Percentiles rank a stretch among this genome's conserved stretches.
Evolutionary conservation across 2,113 vertebrate species (phyloP).

Genomic region (Phrynocephalus versicolor): DNA sequence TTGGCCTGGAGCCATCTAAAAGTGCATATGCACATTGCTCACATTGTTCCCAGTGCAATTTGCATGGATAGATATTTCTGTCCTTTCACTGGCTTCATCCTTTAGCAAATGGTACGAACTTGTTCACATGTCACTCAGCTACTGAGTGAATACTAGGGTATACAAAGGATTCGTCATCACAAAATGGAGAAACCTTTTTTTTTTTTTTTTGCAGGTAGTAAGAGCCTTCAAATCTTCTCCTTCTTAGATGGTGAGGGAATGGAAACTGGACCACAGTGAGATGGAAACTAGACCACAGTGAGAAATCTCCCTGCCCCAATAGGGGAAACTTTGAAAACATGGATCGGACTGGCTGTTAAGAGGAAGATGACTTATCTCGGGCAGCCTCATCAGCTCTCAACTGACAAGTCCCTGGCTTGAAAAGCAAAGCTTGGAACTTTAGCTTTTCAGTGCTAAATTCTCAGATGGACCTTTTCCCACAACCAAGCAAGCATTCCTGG

Average conservation of each 20-base stretch:
- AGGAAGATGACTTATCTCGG: background rate
- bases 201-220: background rate
- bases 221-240: background rate
- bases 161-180: background rate
- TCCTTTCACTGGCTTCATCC: background rate
- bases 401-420: no score
- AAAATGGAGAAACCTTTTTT: background rate
- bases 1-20: slow-evolving; percentile 13
- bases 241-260: no score
- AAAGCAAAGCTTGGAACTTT: no score
- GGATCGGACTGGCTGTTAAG: background rate
- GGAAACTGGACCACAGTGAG: background rate
- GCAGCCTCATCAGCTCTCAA: no score
- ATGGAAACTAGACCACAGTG: background rate
- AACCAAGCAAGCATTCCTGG: no score
- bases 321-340: background rate
- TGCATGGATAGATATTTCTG: background rate
- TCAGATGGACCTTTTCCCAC: no score
- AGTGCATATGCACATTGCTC: background rate
- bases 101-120: background rate
- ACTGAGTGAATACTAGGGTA: background rate
- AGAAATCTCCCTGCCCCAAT: background rate
- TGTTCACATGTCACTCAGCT: background rate
- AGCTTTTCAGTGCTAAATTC: no score
- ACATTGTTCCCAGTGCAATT: slow-evolving; percentile 5